Percentiles rank a stretch among this genome's conserved stretches.
Conservation (phyloP, 2,113 vertebrate species). For the Lepisosteus osseus region DNA sequence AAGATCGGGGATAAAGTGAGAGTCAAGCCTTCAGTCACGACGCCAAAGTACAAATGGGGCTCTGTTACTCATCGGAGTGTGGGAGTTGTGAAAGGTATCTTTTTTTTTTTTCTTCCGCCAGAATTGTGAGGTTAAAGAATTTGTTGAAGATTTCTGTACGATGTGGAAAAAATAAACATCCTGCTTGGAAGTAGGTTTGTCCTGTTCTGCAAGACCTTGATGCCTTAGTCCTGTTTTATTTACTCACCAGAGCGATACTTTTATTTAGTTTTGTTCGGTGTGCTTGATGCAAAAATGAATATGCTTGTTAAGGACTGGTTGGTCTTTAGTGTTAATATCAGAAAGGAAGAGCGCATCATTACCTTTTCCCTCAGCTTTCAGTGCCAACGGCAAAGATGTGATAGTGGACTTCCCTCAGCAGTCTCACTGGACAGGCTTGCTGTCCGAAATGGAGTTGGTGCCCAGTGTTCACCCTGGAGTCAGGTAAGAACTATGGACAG, state of each 20-base stretch:
- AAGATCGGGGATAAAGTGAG: slow-evolving; percentile 97
- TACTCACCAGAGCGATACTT: no score
- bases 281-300: no score
- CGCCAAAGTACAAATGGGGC: slow-evolving; percentile 98
- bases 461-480: slow-evolving; percentile 94
- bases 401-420: slow-evolving; percentile 97
- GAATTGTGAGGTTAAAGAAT: no score
- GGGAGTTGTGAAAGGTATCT: slow-evolving; percentile 90
- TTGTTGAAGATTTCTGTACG: no score
- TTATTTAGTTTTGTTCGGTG: no score
- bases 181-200: no score
- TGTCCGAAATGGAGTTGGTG: slow-evolving; percentile 96
- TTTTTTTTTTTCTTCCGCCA: background rate
- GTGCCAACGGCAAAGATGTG: slow-evolving; percentile 96
- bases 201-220: no score
- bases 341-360: no score
- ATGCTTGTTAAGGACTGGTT: no score
- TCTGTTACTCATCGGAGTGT: slow-evolving; percentile 95
- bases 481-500: slow-evolving; percentile 60
- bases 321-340: slow-evolving; percentile 3
- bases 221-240: no score
- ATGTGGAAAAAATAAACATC: no score
- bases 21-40: slow-evolving; percentile 88
- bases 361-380: slow-evolving; percentile 75
- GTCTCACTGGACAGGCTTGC: slow-evolving; percentile 93